Evolutionary conservation across 2,113 vertebrate genomes (phyloP).

Genomic region (Scomber scombrus): DNA sequence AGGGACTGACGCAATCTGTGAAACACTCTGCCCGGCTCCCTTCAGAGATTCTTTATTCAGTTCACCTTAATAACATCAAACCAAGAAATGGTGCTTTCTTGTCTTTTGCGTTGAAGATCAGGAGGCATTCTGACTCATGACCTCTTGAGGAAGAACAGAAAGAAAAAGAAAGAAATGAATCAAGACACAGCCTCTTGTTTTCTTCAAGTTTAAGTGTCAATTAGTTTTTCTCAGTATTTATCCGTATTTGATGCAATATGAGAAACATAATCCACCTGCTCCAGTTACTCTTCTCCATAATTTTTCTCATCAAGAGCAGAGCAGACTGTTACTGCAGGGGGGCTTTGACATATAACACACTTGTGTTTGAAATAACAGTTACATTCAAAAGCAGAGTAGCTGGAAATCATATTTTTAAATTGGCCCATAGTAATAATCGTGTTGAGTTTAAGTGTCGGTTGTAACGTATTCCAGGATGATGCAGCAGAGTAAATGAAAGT

Average conservation of each 20-base stretch:
- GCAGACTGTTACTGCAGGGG: not conserved
- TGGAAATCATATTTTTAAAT: too few species aligned
- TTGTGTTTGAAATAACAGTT: not conserved
- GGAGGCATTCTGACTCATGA: not conserved
- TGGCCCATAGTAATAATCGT: too few species aligned
- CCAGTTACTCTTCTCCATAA: not conserved
- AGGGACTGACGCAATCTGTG: slow-evolving; percentile 63
- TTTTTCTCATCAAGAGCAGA: not conserved
- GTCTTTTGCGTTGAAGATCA: slow-evolving; percentile 1
- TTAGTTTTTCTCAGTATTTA: not conserved
- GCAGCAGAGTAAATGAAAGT: too few species aligned
- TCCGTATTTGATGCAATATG: slow-evolving; percentile 1
- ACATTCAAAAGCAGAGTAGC: too few species aligned
- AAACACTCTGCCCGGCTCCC: slow-evolving; percentile 43
- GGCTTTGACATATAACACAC: slow-evolving; percentile 21
- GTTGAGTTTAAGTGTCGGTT: too few species aligned
- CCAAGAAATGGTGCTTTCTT: not conserved
- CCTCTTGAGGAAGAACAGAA: not conserved
- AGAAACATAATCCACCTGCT: not conserved
- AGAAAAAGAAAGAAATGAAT: not conserved
- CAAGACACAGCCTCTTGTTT: not conserved
- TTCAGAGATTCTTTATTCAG: slow-evolving; percentile 14
- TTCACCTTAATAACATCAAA: slow-evolving; percentile 27
- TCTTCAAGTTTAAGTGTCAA: not conserved
- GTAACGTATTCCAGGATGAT: too few species aligned